Base-by-base conservation (phyloP, 2,888 invertebrate species). In the Leptinotarsa tumamoca region DNA sequence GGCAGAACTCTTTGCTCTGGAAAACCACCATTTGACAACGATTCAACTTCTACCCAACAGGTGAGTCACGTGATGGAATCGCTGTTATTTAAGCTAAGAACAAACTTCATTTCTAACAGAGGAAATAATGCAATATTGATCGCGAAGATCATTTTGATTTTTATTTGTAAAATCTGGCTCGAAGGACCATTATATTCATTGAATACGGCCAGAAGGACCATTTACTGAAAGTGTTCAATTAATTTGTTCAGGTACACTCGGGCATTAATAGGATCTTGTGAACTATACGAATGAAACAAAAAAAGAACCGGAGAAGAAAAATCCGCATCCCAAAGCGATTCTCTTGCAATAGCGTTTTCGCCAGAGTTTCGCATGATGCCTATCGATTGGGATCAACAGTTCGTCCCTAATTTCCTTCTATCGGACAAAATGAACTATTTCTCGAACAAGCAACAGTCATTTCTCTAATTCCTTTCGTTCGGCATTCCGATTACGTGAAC, bases 1-100 rank as follows among this genome's bases (percentile, higher is more conserved):
- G 94, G 94, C 0, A 89, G 91, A 14, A 92, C 92, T 18, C 88
- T 94, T 58, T 94, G 94, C 85, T 92, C 93, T 1, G 91, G 92
- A 67, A 90, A 90, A 56, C 93, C 94, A 1, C 93, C 93, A 0
- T 93, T 93, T 81, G 94, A 94, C 85, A 92, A 92, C 83, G 92
- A 92, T 81, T 92, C 91, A 76, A 90, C 92, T 67, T 91, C 91
- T 80, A 92, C 92, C 86, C 92, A 93, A 87, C 93, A 93, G 91
- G 93, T 93, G 83, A 85, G 85, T 83, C 43, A 43, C 10, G 3
- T 13, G 43, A 3, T 43, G 10, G 10, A 43, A 43, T 43, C 10
- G 43, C 43, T 43, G 10, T 43, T 43, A 10, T 43, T 43, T 43
- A 43, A 10, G 10, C 10, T 43, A 3, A 2, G 10, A 43, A 43